A percentile compares a stretch with the other conserved stretches of the same genome.
Conservation (phyloP, 2,888 invertebrate genomes). For the Drosophila borealis region DNA sequence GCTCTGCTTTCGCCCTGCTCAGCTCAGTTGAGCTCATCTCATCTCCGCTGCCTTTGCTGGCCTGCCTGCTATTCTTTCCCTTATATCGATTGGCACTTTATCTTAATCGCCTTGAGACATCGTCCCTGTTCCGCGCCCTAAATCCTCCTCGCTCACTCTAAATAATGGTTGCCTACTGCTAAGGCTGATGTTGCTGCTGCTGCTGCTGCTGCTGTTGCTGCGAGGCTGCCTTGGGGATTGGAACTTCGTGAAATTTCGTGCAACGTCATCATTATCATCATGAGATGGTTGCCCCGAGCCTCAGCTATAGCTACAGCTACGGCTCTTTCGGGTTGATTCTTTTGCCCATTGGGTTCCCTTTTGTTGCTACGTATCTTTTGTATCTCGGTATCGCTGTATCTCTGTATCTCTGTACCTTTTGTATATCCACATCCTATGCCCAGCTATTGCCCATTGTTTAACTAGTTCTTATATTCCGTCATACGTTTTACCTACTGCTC, state of each 20-base stretch:
- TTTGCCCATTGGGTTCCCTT: slow-evolving; percentile 37
- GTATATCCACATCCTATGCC: slow-evolving; percentile 13
- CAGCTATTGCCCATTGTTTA: slow-evolving; percentile 39
- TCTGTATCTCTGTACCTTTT: slow-evolving; percentile 8
- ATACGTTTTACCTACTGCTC: slow-evolving; percentile 25
- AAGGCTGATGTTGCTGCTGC: slow-evolving; percentile 5
- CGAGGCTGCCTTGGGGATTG: slow-evolving; percentile 46
- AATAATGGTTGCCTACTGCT: slow-evolving; percentile 59
- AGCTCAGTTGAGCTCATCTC: slow-evolving; percentile 20
- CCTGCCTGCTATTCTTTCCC: slow-evolving; percentile 70
- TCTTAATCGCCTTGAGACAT: slow-evolving; percentile 78
- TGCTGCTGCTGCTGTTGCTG: slow-evolving; percentile 23
- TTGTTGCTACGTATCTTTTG: slow-evolving; percentile 66
- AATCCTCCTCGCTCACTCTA: slow-evolving; percentile 61
- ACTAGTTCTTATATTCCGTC: slow-evolving; percentile 25
- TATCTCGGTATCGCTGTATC: slow-evolving; percentile 59
- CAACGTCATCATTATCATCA: slow-evolving; percentile 71
- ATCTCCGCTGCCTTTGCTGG: slow-evolving; percentile 4
- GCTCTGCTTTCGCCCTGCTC: slow-evolving; percentile 1
- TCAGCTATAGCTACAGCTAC: slow-evolving; percentile 10
- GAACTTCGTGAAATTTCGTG: slow-evolving; percentile 71
- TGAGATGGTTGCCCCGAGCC: slow-evolving; percentile 31
- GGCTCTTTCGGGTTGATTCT: slow-evolving; percentile 12
- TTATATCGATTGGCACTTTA: slow-evolving; percentile 81
- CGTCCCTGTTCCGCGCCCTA: slow-evolving; percentile 51